Evolutionary conservation across 2,888 invertebrate genomes (phyloP).

Genomic region (Allygus modestus): DNA sequence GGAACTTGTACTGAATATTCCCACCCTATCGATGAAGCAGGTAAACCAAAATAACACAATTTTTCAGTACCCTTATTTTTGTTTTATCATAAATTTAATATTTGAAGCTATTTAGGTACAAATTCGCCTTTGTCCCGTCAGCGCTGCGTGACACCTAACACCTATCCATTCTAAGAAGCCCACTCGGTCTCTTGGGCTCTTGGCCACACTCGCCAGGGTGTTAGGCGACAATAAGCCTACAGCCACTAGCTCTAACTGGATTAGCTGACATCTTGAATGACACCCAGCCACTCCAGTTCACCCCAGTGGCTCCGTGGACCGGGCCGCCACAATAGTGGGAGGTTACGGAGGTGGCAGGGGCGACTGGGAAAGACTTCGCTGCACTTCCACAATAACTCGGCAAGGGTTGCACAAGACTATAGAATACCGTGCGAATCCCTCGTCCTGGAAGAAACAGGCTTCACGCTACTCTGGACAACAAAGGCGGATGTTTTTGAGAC

Average conservation of each 20-base stretch:
- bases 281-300: slow-evolving; percentile 30
- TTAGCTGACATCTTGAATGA: slow-evolving; percentile 55
- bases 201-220: background rate
- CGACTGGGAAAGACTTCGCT: background rate
- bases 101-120: too few species aligned
- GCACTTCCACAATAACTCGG: slow-evolving; percentile 21
- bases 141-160: too few species aligned
- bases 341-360: slow-evolving; percentile 17
- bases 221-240: background rate
- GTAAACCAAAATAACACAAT: too few species aligned
- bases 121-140: too few species aligned
- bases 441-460: background rate
- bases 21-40: too few species aligned
- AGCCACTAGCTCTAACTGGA: slow-evolving; percentile 25
- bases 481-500: slow-evolving; percentile 12
- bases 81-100: too few species aligned
- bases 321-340: background rate
- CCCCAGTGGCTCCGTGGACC: background rate
- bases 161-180: too few species aligned
- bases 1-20: too few species aligned
- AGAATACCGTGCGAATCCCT: background rate
- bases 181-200: too few species aligned
- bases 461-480: background rate
- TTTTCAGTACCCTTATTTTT: too few species aligned
- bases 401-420: slow-evolving; percentile 17